Evolutionary conservation across 2,888 invertebrate genomes (phyloP), one percentile per base, ranked within the genome.

Genomic region (Polymixis flavicincta): DNA sequence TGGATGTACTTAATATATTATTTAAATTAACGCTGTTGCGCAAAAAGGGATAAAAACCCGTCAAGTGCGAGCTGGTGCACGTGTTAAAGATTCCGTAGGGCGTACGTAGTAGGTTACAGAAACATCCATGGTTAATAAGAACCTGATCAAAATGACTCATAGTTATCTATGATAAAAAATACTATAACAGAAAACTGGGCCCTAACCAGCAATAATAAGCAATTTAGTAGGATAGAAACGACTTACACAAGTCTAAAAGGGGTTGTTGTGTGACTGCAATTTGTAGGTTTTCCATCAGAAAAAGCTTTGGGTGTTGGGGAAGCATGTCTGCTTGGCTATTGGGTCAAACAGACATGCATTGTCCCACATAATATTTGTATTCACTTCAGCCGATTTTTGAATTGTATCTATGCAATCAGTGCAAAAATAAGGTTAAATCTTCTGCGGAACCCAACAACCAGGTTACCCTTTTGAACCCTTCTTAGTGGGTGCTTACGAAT

Each of bases 1-100:
- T 78, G 81, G 82, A 83, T 82, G 69, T 60, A 66, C 72, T 75
- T 75, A 83, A 72, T 86, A 69, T 75, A 78, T 85, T 71, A 85
- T 80, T 78, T 72, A 78, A 76, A 78, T 82, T 70, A 82, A 68
- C 54, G 37, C 63, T 57, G 61, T 37, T 25, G 19, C 59, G 64
- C n/a, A 52, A 66, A 83, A 70, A 77, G 69, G 60, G 83, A 74
- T 76, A 74, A 69, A 80, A 78, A 63, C 64, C 42, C 19, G n/a
- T 2, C 45, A 67, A 57, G 67, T 74, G 42, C 8, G 32, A 61
- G 5, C 17, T 28, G 19, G 0, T 14, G 7, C 2, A 37, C 5
- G 7, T 50, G 45, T 19, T 37, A 28, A 17, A 8, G n/a, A 55
- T 74, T 78, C 78, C 50, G 59, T n/a, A 64, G 0, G 17, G 14